Percentiles rank a stretch among this genome's conserved stretches.
Conservation (phyloP, 2,888 invertebrate species). For the Thumatha senex region DNA sequence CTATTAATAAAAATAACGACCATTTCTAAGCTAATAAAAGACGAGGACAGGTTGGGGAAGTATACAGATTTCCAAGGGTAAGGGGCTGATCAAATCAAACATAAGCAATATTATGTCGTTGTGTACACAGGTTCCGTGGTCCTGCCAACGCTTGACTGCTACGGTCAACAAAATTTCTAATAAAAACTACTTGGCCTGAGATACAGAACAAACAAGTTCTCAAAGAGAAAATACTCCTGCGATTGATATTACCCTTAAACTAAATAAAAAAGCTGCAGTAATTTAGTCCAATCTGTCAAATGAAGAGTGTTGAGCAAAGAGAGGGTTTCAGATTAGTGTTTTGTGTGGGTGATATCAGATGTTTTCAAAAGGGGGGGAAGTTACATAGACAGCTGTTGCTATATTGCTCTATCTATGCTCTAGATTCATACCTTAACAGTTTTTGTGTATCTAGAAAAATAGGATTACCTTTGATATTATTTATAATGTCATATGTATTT, state of each 20-base stretch:
- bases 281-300: constrained; percentile 82
- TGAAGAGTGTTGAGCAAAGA: constrained; percentile 82
- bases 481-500: too few species aligned
- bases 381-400: constrained; percentile 35
- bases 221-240: constrained; percentile 55
- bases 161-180: constrained; percentile 72
- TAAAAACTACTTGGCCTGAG: constrained; percentile 76
- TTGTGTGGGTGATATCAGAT: constrained; percentile 66
- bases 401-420: constrained; percentile 1
- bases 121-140: constrained; percentile 61
- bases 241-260: constrained; percentile 73
- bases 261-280: constrained; percentile 79
- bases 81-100: constrained; percentile 69
- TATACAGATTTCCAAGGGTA: constrained; percentile 48
- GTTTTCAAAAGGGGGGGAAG: constrained; percentile 52
- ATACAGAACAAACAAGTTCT: constrained; percentile 61
- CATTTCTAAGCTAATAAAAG: constrained; percentile 42
- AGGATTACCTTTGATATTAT: not conserved
- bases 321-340: constrained; percentile 72
- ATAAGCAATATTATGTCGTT: constrained; percentile 71
- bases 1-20: constrained; percentile 37
- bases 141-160: constrained; percentile 55
- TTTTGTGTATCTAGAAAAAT: not conserved
- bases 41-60: constrained; percentile 35
- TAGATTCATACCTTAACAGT: not conserved